phyloP scores from a whole-genome alignment of 2,113 vertebrate genomes.

The Gavialis gangeticus region DNA sequence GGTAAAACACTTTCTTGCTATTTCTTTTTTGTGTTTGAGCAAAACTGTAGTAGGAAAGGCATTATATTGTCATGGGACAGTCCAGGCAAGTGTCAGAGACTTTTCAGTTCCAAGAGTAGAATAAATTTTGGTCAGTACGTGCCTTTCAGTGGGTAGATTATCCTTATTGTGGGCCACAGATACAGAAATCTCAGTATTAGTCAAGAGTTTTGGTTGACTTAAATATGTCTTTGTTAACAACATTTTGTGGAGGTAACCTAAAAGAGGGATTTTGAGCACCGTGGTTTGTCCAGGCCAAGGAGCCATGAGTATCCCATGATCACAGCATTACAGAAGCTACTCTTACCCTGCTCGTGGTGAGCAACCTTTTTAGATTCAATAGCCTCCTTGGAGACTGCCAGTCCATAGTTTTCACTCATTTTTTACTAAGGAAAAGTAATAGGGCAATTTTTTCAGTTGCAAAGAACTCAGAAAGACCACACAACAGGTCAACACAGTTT shows the following conservation, averaged over 20 bases:
- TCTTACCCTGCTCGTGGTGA: too few relatives aligned
- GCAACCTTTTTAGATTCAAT: too few relatives aligned
- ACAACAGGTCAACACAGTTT: too few relatives aligned
- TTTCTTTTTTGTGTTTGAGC: not conserved
- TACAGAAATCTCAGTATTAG: conserved; percentile 7
- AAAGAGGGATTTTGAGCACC: conserved; percentile 17
- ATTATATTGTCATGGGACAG: not conserved
- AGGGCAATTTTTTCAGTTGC: not conserved
- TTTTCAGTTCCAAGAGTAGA: not conserved
- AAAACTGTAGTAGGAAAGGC: not conserved
- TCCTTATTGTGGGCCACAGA: not conserved
- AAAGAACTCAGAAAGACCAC: too few relatives aligned
- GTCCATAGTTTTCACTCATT: too few relatives aligned
- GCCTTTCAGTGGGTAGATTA: not conserved
- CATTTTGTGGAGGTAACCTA: not conserved
- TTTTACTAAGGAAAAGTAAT: too few relatives aligned
- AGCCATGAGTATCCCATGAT: not conserved
- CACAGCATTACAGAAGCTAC: not conserved
- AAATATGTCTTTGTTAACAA: not conserved
- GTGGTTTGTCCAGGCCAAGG: not conserved
- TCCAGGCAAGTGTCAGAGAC: not conserved
- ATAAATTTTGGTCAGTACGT: not conserved
- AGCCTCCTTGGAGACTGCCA: too few relatives aligned
- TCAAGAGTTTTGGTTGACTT: not conserved
- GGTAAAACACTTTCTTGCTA: not conserved